These are phyloP conservation scores for Diceros bicornis DNA, from an alignment of 2,797 vertebrate species.

Conservation along the genomic window DNA sequence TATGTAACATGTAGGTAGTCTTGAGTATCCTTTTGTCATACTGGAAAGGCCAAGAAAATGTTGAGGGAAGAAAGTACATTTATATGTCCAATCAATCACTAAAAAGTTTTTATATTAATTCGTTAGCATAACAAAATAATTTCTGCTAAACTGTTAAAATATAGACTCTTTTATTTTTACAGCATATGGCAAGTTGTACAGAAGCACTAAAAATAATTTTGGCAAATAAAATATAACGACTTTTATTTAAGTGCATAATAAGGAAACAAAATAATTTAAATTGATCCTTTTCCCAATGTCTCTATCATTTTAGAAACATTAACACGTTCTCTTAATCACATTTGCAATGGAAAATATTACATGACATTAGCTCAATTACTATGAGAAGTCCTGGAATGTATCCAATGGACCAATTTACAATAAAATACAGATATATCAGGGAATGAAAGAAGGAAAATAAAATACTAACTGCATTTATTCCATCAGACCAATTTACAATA, in stretches of 20 bases:
- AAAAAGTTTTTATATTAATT: neutral
- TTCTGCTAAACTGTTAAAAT: conserved; percentile 16
- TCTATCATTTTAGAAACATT: conserved; percentile 49
- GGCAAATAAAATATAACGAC: conserved; percentile 14
- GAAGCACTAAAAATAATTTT: conserved; percentile 54
- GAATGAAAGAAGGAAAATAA: conserved; percentile 79
- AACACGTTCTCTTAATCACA: conserved; percentile 56
- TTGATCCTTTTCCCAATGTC: conserved; percentile 62
- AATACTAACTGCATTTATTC: conserved; percentile 78
- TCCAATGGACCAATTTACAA: conserved; percentile 78
- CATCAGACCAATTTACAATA: conserved; percentile 76
- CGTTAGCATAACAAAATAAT: neutral
- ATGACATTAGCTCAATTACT: conserved; percentile 79
- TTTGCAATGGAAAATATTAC: conserved; percentile 67
- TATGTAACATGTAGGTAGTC: too few relatives aligned
- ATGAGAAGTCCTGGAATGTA: conserved; percentile 78
- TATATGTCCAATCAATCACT: neutral
- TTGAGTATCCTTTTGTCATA: neutral
- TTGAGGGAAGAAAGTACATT: neutral
- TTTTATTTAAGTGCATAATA: conserved; percentile 50
- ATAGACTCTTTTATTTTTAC: neutral
- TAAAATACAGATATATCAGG: conserved; percentile 71
- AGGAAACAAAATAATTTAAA: conserved; percentile 60
- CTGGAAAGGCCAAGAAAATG: neutral
- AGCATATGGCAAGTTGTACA: neutral